Evolutionary conservation across 30 jellyfish, hydroid and myxozoan species (phyloP), one percentile per base, ranked within the genome.

Genomic region (Mastigias papua): DNA sequence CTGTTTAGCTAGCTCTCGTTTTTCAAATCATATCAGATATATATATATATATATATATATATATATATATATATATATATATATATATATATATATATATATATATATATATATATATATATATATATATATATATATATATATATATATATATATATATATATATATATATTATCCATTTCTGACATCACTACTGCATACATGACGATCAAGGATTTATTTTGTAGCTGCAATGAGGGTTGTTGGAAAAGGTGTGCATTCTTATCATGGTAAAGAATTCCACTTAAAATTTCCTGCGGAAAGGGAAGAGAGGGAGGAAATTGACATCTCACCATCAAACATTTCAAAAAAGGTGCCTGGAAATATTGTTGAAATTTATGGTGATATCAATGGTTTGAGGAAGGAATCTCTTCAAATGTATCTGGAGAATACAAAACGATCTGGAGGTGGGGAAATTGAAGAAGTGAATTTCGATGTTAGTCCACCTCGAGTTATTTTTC

Each of bases 361-460:
- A 8, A 42, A 46, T 48, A 30, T 50, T 79, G 27, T 61, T 16
- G 89, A 51, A 79, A 32, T 64, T 9, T 49, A 49, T 29, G 77
- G 77, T 57, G 61, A 30, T 34, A 32, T 61, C 29, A 48, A 30
- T 0, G 57, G 34, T 22, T 26, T 79, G 19, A 37, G 49, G 32
- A 64, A 21, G 8, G 63, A 57, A 16, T 9, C 5, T 21, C 48
- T 79, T 25, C 31, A 23, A 16, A 60, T 42, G 67, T 79, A 51
- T 49, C 34, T 79, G 28, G 73, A 79, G 66, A 58, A 60, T 31
- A 35, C 27, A 30, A 50, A 27, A 32, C 33, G 20, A 20, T 77
- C 88, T 30, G 80, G 80, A 7, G 89, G 89, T 10, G 89, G 89
- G 22, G 66, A 79, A 6, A 79, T 79, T 13, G 58, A 63, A 61